A percentile compares a stretch with the other conserved stretches of the same genome.
Evolutionary conservation across 2,888 invertebrate species (phyloP).

Genomic region (Blera fallax): DNA sequence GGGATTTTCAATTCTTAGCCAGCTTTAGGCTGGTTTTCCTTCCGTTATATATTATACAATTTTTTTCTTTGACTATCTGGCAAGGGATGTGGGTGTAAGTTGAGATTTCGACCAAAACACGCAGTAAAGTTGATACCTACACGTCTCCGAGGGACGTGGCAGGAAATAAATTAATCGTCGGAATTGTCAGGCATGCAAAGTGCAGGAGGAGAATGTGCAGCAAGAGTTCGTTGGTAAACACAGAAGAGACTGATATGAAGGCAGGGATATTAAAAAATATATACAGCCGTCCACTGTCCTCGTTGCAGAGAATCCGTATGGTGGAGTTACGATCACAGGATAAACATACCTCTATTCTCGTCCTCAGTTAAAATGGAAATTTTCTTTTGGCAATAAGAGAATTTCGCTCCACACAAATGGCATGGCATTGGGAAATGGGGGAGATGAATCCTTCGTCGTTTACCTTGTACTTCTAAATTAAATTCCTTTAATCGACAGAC

Average conservation of each 20-base stretch:
- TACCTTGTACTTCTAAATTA: conserved; percentile 46
- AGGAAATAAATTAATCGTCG: conserved; percentile 46
- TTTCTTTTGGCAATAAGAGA: conserved; percentile 15
- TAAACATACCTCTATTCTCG: conserved; percentile 19
- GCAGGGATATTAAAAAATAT: conserved; percentile 31
- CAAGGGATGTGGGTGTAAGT: not conserved
- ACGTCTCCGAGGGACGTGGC: not conserved
- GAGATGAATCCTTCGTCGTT: conserved; percentile 17
- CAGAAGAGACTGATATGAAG: conserved; percentile 4
- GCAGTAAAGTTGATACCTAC: not conserved
- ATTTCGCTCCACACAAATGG: not conserved
- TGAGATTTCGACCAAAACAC: not conserved
- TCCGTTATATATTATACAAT: not conserved
- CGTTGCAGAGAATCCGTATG: not conserved
- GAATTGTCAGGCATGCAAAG: conserved; percentile 31
- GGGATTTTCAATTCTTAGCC: conserved; percentile 20
- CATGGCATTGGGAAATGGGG: not conserved
- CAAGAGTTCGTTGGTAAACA: not conserved
- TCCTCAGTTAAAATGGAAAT: conserved; percentile 36
- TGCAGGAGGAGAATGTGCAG: not conserved
- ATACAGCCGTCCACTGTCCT: conserved; percentile 1
- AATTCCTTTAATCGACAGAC: conserved; percentile 49
- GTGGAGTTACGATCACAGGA: not conserved
- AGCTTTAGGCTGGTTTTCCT: not conserved
- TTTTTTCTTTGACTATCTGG: not conserved